phyloP scores from a whole-genome alignment of 1,140 invertebrate species.

The Drosophila kepulauana region DNA sequence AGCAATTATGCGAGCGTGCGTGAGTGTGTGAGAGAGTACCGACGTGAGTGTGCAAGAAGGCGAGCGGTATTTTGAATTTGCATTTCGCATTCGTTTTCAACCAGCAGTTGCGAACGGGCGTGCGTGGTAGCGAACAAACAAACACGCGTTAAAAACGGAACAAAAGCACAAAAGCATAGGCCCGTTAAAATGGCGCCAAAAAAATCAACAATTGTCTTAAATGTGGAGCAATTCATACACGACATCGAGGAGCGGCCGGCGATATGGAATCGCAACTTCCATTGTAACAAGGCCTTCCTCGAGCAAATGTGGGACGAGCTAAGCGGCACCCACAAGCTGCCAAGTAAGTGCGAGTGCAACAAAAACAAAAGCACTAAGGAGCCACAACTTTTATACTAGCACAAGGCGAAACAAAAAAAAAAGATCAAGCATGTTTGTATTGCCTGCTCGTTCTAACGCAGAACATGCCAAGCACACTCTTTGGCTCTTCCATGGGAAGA shows the following conservation, averaged over 20 bases:
- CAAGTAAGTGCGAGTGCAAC: constrained; percentile 65
- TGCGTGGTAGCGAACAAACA: constrained; percentile 18
- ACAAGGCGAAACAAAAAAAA: not conserved
- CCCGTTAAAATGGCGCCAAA: constrained; percentile 77
- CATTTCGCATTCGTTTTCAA: constrained; percentile 54
- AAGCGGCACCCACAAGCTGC: constrained; percentile 74
- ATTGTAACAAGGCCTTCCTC: constrained; percentile 84
- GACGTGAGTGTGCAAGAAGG: not conserved
- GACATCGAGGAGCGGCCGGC: constrained; percentile 82
- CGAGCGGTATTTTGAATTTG: constrained; percentile 38
- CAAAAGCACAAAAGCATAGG: constrained; percentile 25
- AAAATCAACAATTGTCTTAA: constrained; percentile 82
- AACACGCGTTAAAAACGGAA: constrained; percentile 30
- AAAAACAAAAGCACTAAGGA: not conserved
- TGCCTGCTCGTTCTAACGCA: not conserved
- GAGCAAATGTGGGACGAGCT: constrained; percentile 85
- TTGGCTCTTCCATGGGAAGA: not conserved
- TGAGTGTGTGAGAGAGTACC: not conserved
- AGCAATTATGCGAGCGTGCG: not conserved
- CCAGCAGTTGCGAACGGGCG: constrained; percentile 17
- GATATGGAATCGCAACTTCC: constrained; percentile 85
- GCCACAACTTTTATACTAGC: constrained; percentile 13
- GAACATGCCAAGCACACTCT: not conserved
- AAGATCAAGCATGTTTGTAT: constrained; percentile 4
- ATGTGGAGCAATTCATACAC: constrained; percentile 84